A percentile compares a stretch with the other conserved stretches of the same genome.
phyloP scores from a whole-genome alignment of 2,888 invertebrate species.

The Plebejus argus region DNA sequence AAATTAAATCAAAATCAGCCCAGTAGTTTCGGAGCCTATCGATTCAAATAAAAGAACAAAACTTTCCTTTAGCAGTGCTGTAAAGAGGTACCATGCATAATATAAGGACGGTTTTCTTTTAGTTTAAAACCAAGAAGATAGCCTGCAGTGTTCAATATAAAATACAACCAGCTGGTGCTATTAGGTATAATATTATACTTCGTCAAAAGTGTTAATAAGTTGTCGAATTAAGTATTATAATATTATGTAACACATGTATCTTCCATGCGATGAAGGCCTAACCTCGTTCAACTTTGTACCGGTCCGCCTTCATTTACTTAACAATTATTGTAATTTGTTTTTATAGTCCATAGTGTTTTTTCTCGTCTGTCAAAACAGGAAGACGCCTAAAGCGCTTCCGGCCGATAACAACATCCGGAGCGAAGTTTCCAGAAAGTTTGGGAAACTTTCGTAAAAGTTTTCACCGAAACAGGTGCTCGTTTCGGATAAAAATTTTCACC shows the following conservation, averaged over 20 bases:
- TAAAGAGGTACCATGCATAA: too few species aligned
- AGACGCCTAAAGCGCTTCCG: slow-evolving; percentile 79
- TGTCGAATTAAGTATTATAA: neutral
- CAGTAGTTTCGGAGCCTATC: neutral
- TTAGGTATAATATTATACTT: too few species aligned
- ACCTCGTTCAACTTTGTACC: neutral
- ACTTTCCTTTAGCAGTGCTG: neutral
- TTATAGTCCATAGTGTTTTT: slow-evolving; percentile 51
- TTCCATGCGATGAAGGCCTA: neutral
- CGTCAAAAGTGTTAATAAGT: neutral
- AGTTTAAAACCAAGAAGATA: too few species aligned
- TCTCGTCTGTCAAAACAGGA: slow-evolving; percentile 75
- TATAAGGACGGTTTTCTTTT: too few species aligned
- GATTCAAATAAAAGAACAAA: neutral
- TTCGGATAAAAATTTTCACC: slow-evolving; percentile 75
- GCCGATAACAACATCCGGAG: slow-evolving; percentile 79
- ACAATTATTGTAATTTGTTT: slow-evolving; percentile 14
- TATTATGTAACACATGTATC: neutral
- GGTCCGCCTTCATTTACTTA: neutral
- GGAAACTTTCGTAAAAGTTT: slow-evolving; percentile 53
- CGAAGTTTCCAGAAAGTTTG: slow-evolving; percentile 57
- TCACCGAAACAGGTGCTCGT: slow-evolving; percentile 69
- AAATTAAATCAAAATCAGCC: neutral
- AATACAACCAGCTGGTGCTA: too few species aligned
- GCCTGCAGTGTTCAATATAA: too few species aligned